Evolutionary conservation across 1,140 invertebrate species (phyloP).

Genomic region (Atopsyche davidsoni): DNA sequence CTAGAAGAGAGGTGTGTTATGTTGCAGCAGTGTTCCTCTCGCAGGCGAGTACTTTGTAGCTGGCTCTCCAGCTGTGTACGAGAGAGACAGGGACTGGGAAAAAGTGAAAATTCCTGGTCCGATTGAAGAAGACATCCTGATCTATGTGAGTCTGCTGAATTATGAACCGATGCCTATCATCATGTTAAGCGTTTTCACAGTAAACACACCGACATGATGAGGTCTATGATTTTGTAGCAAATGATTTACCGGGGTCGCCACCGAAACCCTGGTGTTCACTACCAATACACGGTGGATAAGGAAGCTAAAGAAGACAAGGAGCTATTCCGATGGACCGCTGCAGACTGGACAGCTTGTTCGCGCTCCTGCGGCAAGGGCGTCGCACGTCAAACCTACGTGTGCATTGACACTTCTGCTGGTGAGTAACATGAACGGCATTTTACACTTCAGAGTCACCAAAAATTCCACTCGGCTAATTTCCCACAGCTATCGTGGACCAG

Average conservation of each 20-base stretch:
- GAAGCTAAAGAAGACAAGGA: slow-evolving; percentile 8
- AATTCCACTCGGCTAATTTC: background rate
- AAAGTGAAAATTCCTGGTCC: slow-evolving; percentile 76
- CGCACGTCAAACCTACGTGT: slow-evolving; percentile 57
- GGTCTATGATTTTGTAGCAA: slow-evolving; percentile 47
- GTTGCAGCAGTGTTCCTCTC: slow-evolving; percentile 26
- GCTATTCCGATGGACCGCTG: slow-evolving; percentile 63
- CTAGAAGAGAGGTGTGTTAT: no score
- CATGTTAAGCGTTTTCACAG: no score
- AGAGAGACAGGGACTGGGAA: slow-evolving; percentile 74
- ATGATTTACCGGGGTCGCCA: slow-evolving; percentile 71
- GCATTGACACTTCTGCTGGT: slow-evolving; percentile 58
- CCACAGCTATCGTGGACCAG: slow-evolving; percentile 54
- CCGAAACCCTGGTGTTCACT: slow-evolving; percentile 72
- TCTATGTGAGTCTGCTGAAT: slow-evolving; percentile 76
- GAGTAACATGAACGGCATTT: slow-evolving; percentile 7
- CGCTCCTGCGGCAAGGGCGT: slow-evolving; percentile 69
- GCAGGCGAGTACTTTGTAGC: slow-evolving; percentile 65
- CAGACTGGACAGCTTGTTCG: slow-evolving; percentile 74
- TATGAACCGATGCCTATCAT: no score
- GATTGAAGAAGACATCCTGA: slow-evolving; percentile 71
- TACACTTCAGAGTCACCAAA: background rate
- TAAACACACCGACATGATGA: background rate
- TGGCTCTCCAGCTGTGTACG: slow-evolving; percentile 75
- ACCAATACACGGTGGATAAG: slow-evolving; percentile 68